Evolutionary conservation across 2,797 vertebrate genomes (phyloP).

Genomic region (Potorous gilbertii): DNA sequence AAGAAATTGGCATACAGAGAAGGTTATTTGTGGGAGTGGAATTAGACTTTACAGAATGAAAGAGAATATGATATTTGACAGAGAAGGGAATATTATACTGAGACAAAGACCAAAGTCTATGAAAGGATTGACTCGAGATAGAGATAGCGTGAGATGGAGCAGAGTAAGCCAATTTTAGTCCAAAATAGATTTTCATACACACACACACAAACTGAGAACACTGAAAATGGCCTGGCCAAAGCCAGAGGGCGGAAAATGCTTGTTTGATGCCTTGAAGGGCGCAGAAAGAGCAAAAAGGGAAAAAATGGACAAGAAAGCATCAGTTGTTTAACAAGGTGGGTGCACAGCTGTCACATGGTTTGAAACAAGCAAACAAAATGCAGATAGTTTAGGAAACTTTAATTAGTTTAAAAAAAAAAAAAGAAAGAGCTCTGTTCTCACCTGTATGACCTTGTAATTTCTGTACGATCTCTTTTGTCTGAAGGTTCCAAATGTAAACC

Average conservation of each 20-base stretch:
- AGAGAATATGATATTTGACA: not conserved
- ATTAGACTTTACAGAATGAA: not conserved
- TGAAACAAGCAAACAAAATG: not conserved
- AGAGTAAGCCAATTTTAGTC: not conserved
- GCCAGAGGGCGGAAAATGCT: not conserved
- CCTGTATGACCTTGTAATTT: slow-evolving; percentile 99
- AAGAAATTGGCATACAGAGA: not conserved
- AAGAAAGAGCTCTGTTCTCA: slow-evolving; percentile 72
- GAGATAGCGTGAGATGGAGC: not conserved
- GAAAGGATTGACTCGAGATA: not conserved
- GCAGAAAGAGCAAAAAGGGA: not conserved
- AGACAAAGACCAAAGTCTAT: not conserved
- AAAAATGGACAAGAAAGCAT: not conserved
- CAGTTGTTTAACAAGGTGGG: not conserved
- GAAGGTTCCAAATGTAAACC: slow-evolving; percentile 99
- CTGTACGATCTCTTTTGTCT: slow-evolving; percentile 99
- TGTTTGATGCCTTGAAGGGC: not conserved
- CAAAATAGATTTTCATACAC: not conserved
- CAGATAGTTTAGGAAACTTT: not conserved
- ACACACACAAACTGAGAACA: not conserved
- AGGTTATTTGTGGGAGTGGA: not conserved
- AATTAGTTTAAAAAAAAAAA: not conserved
- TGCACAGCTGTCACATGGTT: not conserved
- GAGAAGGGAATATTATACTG: not conserved
- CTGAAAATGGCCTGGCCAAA: not conserved